Evolutionary conservation across 2,888 invertebrate species (phyloP), one percentile per base, ranked within the genome.

Genomic region (Apamea anceps): DNA sequence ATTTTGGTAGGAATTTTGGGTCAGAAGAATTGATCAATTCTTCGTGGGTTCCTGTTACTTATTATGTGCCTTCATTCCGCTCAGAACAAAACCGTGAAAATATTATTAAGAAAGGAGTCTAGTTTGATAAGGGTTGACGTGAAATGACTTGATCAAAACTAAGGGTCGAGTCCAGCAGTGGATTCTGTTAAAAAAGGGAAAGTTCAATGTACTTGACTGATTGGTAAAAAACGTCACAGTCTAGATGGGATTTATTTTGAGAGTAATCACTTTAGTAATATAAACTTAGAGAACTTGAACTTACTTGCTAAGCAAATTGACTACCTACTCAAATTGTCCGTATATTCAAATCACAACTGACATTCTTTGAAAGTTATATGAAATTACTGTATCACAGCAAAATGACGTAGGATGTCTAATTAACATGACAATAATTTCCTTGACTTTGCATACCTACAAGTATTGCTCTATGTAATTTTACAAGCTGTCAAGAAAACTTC

Each of bases 111-210:
- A 45, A 80, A 66, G 32, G 54, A 65, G 63, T 72, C 25, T 75
- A 25, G 63, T 83, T 83, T 83, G 82, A 84, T 80, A 84, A 83
- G 84, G 84, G 82, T 83, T 80, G 84, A 84, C 82, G 84, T 65
- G 80, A 63, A 83, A 80, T 57, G 75, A 80, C 84, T 84, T 84
- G 73, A 79, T 82, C 79, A 68, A 81, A 84, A 74, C 70, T 73
- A 73, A 67, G 65, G 79, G 62, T 80, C n/a, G 72, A 48, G 45
- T 70, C 70, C 68, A 72, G 62, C 25, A 48, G 62, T 81, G 66
- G 42, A 73, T 83, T 79, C 70, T 83, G n/a, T 73, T 67, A 70
- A 77, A 62, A 82, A 81, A 32, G 42, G 32, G 51, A 15, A 67
- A 66, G 42, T 70, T 63, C 54, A 51, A 51, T 65, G 51, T 45